Base-by-base conservation (phyloP, 1,140 invertebrate genomes). In the Plectus sambesii region DNA sequence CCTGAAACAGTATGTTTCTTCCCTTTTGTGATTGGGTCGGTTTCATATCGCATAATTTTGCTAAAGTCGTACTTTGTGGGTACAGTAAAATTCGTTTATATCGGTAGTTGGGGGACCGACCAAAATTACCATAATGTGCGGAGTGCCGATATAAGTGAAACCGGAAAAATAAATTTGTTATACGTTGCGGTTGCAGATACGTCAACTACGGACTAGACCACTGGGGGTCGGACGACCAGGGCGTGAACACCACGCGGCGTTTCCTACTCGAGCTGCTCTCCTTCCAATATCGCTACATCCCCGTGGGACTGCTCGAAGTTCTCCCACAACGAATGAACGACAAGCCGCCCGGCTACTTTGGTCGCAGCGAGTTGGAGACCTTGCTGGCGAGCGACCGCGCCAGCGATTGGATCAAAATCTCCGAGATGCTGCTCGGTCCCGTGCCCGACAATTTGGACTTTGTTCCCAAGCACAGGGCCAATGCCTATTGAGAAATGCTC, bases 251-350 rank as follows among this genome's bases (percentile, higher is more conserved):
- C 48, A 94, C 88, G 0, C 75, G 93, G 24, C 70, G 81, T 54
- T 96, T 98, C 69, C 74, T 98, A 40, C 72, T 98, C 6, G 93
- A 99, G 72, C 98, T 89, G 90, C 76, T 96, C 42, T 97, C 90
- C 12, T 98, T 82, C 63, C 59, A 75, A 29, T 69, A 78, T 67
- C 81, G 92, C 72, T 98, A 99, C 70, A 81, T 99, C 60, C 93
- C 94, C 9, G 81, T 90, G 36, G 93, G 92, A 0, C 68, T 99
- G 41, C 72, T 98, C 40, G 85, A 89, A 71, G 65, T 73, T 43
- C 80, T 87, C n/a, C 92, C 92, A 2, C 92, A 97, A 68, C 82
- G 80, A 69, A 93, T 98, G 49, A 98, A 99, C 73, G 83, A 93
- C 62, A 76, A 89, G 47, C 87, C 89, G 15, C 77, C 75, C 61